Conservation (phyloP, 2,113 vertebrate species). For the Xenus cinereus region DNA sequence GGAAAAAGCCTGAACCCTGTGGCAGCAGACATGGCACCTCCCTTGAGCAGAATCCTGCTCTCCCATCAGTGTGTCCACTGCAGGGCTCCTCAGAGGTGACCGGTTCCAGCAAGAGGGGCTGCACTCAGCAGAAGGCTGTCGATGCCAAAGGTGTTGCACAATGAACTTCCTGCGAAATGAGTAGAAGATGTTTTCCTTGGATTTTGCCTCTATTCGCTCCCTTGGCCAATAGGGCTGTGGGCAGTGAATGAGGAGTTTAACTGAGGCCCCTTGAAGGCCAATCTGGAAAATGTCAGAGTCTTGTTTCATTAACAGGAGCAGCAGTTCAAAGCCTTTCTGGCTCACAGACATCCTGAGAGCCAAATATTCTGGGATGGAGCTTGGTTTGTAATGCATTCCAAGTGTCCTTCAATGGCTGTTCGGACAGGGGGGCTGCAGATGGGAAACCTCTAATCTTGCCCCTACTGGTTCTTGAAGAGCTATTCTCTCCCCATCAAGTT, state of each 20-base stretch:
- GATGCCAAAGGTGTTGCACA: neutral
- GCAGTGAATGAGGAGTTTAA: neutral
- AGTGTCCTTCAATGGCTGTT: neutral
- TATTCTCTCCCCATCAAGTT: neutral
- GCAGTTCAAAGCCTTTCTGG: neutral
- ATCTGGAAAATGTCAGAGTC: neutral
- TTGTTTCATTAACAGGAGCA: neutral
- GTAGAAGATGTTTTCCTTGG: neutral
- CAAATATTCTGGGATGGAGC: neutral
- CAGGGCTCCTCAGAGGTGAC: neutral
- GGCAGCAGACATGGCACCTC: neutral
- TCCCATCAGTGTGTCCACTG: fast-evolving
- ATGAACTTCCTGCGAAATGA: neutral
- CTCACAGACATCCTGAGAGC: neutral
- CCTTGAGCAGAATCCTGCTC: neutral
- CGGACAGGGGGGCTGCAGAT: neutral
- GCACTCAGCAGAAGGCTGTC: neutral
- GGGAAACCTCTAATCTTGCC: neutral
- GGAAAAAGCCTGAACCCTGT: neutral
- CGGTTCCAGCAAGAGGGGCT: neutral
- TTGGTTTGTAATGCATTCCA: neutral
- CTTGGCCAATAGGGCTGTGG: neutral
- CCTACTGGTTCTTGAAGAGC: neutral
- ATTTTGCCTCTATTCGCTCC: neutral
- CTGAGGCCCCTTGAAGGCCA: neutral